Conservation (phyloP, 2,113 vertebrate genomes). For the Nothoprocta perdicaria region DNA sequence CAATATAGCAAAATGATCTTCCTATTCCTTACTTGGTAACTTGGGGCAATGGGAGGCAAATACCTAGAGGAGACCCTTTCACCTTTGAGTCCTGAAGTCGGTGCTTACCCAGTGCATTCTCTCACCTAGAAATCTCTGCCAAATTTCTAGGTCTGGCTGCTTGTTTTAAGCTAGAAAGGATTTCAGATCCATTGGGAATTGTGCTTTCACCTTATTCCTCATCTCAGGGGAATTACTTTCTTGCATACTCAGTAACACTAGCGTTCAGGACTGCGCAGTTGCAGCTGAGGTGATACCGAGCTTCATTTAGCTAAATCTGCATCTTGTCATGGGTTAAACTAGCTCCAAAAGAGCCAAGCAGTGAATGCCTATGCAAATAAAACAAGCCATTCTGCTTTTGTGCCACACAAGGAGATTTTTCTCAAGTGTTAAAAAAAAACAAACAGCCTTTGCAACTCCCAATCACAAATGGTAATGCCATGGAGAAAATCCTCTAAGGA, state of each 20-base stretch:
- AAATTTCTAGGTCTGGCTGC: not conserved
- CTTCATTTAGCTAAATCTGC: not conserved
- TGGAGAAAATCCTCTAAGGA: not conserved
- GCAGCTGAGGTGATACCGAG: not conserved
- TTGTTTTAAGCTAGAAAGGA: not conserved
- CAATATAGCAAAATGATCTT: not conserved
- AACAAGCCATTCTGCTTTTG: not conserved
- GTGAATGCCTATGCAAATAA: not conserved
- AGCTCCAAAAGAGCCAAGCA: slow-evolving; percentile 24
- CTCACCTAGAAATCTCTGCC: not conserved
- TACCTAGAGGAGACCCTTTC: not conserved
- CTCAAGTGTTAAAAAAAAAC: not conserved
- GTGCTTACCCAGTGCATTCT: not conserved
- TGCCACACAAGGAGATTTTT: slow-evolving; percentile 8
- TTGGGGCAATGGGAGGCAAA: not conserved
- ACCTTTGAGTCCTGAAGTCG: not conserved
- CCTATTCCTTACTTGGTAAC: not conserved
- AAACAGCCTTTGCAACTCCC: not conserved
- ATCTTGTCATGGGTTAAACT: not conserved
- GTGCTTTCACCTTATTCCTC: not conserved
- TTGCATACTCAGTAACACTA: not conserved
- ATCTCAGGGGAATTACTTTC: not conserved
- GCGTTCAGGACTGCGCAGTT: not conserved
- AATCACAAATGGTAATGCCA: not conserved
- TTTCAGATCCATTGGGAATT: not conserved